phyloP scores from a whole-genome alignment of 2,113 vertebrate species.

The Ophiodon elongatus region DNA sequence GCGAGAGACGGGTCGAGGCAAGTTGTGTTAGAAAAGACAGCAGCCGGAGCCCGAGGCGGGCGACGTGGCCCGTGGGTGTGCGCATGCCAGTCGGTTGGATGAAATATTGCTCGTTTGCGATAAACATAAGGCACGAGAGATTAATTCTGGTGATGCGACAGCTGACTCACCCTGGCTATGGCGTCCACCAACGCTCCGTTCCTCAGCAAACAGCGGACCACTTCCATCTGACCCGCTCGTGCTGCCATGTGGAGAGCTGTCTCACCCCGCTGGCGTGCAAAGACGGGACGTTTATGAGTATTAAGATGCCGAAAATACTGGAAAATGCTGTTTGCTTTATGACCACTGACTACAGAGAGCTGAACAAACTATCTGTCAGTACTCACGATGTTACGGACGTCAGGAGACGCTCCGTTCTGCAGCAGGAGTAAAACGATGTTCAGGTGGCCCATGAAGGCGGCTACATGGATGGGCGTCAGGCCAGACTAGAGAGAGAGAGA shows the following conservation, averaged over 20 bases:
- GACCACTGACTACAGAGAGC: neutral
- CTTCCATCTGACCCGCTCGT: constrained; percentile 97
- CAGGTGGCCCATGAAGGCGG: constrained; percentile 99
- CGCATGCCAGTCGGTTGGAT: neutral
- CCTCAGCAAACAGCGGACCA: constrained; percentile 95
- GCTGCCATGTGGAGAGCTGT: constrained; percentile 97
- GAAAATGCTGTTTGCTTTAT: neutral
- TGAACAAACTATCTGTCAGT: constrained; percentile 30
- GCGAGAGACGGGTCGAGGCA: constrained; percentile 17
- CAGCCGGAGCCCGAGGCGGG: neutral
- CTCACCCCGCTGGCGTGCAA: constrained; percentile 90
- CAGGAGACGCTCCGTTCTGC: constrained; percentile 97
- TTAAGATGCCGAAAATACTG: neutral
- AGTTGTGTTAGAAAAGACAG: constrained; percentile 1
- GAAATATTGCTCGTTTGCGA: constrained; percentile 26
- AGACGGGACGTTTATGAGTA: constrained; percentile 22
- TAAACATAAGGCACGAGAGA: constrained; percentile 80
- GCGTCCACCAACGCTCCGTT: constrained; percentile 96
- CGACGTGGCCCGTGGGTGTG: neutral
- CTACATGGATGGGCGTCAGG: constrained; percentile 98
- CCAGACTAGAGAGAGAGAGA: constrained; percentile 91
- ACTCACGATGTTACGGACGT: constrained; percentile 99
- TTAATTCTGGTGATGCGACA: neutral
- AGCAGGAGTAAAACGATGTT: constrained; percentile 98
- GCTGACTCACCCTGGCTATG: constrained; percentile 91